Evolutionary conservation across 2,113 vertebrate species (phyloP).

Genomic region (Phaethornis superciliosus): DNA sequence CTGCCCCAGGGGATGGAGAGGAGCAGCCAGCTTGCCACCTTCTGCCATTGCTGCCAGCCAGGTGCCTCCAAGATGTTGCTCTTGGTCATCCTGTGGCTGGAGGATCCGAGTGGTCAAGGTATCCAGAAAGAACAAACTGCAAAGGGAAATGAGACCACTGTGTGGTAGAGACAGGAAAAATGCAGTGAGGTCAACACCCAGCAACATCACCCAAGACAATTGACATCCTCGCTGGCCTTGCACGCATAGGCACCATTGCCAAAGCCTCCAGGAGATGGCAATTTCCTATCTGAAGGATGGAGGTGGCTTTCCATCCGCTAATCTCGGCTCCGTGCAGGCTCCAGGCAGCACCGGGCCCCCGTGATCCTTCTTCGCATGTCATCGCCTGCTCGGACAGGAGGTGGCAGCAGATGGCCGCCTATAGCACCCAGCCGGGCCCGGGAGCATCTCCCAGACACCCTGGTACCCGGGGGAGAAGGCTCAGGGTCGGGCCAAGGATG

Average conservation of each 20-base stretch:
- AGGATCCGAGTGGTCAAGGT: neutral
- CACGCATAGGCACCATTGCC: fast-evolving
- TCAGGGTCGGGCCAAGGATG: neutral
- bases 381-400: conserved; percentile 22
- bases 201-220: fast-evolving
- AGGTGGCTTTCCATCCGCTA: neutral
- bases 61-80: neutral
- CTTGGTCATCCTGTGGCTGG: neutral
- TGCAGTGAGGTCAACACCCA: fast-evolving
- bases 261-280: neutral
- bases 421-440: neutral
- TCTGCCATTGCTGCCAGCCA: fast-evolving
- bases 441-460: neutral
- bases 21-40: neutral
- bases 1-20: neutral
- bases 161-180: neutral
- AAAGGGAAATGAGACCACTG: neutral
- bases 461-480: neutral
- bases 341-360: neutral
- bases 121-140: neutral
- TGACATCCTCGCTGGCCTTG: neutral
- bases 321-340: neutral
- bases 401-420: conserved; percentile 55
- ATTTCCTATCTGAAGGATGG: neutral
- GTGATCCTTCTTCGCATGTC: neutral